Evolutionary conservation across 2,888 invertebrate genomes (phyloP).

Genomic region (Gortyna flavago): DNA sequence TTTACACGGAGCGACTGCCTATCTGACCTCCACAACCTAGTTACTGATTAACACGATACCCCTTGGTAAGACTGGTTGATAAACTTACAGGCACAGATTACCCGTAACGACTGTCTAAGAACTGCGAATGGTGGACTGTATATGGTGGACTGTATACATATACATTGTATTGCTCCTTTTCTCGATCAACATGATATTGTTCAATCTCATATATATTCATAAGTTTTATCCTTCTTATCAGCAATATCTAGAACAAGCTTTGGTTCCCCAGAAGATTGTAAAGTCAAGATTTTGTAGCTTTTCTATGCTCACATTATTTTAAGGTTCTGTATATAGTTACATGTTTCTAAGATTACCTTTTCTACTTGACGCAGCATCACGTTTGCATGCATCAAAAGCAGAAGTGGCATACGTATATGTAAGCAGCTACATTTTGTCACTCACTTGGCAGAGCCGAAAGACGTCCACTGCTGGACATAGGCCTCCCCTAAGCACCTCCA

Average conservation of each 20-base stretch:
- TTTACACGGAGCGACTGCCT: background rate
- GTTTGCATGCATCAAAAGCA: background rate
- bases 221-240: constrained; percentile 25
- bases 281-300: background rate
- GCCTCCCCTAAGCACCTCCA: no score
- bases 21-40: background rate
- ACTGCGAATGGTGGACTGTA: background rate
- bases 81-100: background rate
- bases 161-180: no score
- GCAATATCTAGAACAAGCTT: background rate
- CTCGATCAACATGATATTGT: constrained; percentile 11
- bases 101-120: background rate
- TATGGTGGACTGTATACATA: background rate
- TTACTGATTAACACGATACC: background rate
- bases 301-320: background rate
- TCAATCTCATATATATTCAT: constrained; percentile 43
- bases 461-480: no score
- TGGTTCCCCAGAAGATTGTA: constrained; percentile 13
- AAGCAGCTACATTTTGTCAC: background rate
- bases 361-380: no score
- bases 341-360: background rate
- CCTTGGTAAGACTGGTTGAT: background rate
- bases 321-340: background rate
- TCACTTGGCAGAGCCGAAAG: no score
- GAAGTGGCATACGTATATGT: background rate